Conservation (phyloP, 2,113 vertebrate species). For the Myxocyprinus asiaticus region DNA sequence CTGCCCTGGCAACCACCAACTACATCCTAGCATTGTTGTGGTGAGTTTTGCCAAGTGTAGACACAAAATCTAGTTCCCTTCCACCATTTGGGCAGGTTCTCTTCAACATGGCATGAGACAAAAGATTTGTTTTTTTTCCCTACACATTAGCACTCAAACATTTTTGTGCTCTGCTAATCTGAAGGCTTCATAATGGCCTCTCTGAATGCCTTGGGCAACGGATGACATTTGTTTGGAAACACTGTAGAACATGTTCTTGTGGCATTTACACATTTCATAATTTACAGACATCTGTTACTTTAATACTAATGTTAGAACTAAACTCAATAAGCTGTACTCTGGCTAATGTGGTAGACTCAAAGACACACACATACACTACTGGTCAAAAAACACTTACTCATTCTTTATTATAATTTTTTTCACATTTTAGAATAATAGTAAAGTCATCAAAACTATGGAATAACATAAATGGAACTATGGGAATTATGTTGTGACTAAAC, state of each 20-base stretch:
- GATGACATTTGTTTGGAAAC: constrained; percentile 56
- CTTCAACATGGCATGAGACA: constrained; percentile 4
- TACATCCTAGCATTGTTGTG: no score
- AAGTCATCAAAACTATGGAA: no score
- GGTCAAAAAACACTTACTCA: no score
- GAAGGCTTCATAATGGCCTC: constrained; percentile 19
- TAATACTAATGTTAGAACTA: constrained; percentile 39
- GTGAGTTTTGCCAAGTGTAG: no score
- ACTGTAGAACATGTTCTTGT: constrained; percentile 35
- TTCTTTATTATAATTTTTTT: no score
- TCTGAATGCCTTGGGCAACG: constrained; percentile 29
- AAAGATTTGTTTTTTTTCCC: background rate
- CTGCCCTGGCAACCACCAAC: no score
- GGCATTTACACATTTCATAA: constrained; percentile 45
- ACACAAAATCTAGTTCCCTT: background rate
- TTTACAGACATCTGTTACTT: constrained; percentile 46
- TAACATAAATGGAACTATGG: no score
- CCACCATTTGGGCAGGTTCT: background rate
- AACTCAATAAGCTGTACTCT: constrained; percentile 19
- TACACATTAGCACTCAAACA: background rate
- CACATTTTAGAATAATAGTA: no score
- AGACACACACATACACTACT: background rate
- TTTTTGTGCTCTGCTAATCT: constrained; percentile 29
- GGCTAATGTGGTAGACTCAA: background rate
- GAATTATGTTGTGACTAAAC: no score